phyloP scores from a whole-genome alignment of 2,888 invertebrate species.

The Eristalinus aeneus region DNA sequence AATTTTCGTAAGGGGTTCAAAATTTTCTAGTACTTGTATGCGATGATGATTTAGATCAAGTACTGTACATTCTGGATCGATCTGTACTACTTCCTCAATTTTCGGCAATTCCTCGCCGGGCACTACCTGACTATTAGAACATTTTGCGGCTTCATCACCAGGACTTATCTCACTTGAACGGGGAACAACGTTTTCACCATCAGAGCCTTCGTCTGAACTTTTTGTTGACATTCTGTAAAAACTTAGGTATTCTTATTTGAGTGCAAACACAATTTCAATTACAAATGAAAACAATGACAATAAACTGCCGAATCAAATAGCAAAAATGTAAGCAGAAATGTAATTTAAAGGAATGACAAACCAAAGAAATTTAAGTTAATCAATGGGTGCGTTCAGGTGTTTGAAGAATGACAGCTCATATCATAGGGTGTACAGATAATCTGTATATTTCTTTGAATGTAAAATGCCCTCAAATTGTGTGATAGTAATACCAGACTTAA shows the following conservation, averaged over 20 bases:
- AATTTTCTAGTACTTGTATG: slow-evolving; percentile 91
- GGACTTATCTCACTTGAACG: neutral
- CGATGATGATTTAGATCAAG: slow-evolving; percentile 95
- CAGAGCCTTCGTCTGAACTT: neutral
- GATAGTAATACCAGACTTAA: too few species aligned
- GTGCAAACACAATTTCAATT: neutral
- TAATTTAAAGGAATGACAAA: neutral
- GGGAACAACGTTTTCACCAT: neutral
- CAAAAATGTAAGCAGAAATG: neutral
- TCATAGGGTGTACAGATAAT: neutral
- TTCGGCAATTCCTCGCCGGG: slow-evolving; percentile 14
- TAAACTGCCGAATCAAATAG: neutral
- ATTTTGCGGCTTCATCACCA: neutral
- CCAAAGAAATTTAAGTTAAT: neutral
- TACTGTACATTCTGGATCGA: slow-evolving; percentile 79
- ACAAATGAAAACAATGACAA: neutral
- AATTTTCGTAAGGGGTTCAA: slow-evolving; percentile 88
- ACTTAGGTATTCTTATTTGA: neutral
- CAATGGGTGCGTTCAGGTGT: neutral
- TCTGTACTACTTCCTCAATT: slow-evolving; percentile 78
- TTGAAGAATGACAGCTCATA: neutral
- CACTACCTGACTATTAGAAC: neutral
- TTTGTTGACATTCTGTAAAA: slow-evolving; percentile 33
- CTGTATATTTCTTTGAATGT: too few species aligned
- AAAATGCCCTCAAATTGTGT: too few species aligned